A percentile compares a stretch with the other conserved stretches of the same genome.
Evolutionary conservation across 2,113 vertebrate genomes (phyloP).

Genomic region (Tragelaphus scriptus): DNA sequence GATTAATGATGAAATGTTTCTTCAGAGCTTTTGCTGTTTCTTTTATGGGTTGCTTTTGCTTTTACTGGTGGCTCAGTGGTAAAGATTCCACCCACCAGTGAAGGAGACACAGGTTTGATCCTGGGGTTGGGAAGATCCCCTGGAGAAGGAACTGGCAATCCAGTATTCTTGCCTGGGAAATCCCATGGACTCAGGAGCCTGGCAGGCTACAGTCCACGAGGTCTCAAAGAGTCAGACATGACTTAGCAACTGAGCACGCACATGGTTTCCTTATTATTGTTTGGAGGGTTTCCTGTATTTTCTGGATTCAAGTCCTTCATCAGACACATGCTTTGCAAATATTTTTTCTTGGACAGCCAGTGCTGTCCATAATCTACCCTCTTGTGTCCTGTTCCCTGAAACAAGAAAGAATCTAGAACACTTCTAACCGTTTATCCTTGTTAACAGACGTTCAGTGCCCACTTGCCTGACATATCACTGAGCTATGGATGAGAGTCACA

Average conservation of each 20-base stretch:
- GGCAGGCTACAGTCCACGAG: not conserved
- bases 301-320: not conserved
- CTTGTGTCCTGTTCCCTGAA: not conserved
- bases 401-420: not conserved
- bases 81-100: not conserved
- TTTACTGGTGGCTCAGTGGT: not conserved
- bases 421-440: not conserved
- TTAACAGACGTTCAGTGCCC: no score
- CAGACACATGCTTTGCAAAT: not conserved
- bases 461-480: no score
- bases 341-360: not conserved
- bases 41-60: not conserved
- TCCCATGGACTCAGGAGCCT: not conserved
- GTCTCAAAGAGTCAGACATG: not conserved
- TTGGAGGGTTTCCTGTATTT: not conserved
- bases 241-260: not conserved
- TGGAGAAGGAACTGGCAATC: not conserved
- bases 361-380: not conserved
- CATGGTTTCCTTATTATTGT: not conserved
- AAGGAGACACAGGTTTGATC: not conserved
- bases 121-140: not conserved
- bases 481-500: not conserved
- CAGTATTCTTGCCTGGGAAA: not conserved
- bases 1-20: not conserved
- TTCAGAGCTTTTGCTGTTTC: not conserved